Base-by-base conservation (phyloP, 2,888 invertebrate species). In the Zhuqinia jingwanae region DNA sequence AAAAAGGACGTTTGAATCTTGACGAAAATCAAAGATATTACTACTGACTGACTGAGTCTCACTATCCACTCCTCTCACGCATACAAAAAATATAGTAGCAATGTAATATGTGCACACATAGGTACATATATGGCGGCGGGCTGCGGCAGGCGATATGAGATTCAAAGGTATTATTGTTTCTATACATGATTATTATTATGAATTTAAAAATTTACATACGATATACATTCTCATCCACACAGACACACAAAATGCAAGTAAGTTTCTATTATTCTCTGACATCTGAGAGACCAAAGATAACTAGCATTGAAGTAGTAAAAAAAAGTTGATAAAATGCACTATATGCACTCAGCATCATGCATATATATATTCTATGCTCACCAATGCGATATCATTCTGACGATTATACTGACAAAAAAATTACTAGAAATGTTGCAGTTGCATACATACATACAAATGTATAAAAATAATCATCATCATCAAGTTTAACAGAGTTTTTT, bases 1-100 rank as follows among this genome's bases (percentile, higher is more conserved):
- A 36, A 65, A 27, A n/a, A 17, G 27, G 60, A 50, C 60, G 56
- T 76, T 77, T 77, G n/a, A 60, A 77, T 77, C 60, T 77, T 60
- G 25, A 77, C 36, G 30, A 45, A 77, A 79, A 63, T 79, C 78
- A 63, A 65, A 50, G 47, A 50, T 42, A 20, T 17, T 20, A 42
- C 30, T 42, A 42, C 42, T 65, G 65, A 36, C 36, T 65, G 36
- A 65, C 36, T 65, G n/a, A n/a, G n/a, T n/a, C n/a, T n/a, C n/a
- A n/a, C 30, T 17, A n/a, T 36, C 65, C 65, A 17, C 60, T 60
- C n/a, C 60, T 6, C 60, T 60, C 60, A 25, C 60, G 27, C 3
- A 36, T 6, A 27, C 10, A 27, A 3, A 13, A 13, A 17, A 58
- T 58, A 22, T n/a, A n/a, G n/a, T n/a, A n/a, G n/a, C n/a, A n/a